A percentile compares a stretch with the other conserved stretches of the same genome.
Conservation (phyloP, 2,113 vertebrate genomes). For the Lamprologus speciosus region DNA sequence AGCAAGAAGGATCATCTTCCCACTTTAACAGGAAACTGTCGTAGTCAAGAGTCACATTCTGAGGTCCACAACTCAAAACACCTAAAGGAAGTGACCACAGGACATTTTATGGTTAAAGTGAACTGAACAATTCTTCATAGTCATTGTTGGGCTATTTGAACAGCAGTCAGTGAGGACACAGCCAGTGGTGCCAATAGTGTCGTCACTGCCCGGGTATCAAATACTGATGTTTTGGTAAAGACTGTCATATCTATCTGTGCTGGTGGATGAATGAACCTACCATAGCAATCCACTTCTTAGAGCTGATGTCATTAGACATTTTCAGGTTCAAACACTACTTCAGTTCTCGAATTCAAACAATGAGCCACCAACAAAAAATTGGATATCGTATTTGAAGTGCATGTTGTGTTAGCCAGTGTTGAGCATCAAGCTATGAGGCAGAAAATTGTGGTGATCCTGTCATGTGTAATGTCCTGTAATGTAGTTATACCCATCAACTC, state of each 20-base stretch:
- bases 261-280: no score
- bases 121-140: neutral
- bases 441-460: no score
- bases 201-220: neutral
- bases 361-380: neutral
- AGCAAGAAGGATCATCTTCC: slow-evolving; percentile 26
- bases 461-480: no score
- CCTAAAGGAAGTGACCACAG: neutral
- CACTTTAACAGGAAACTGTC: slow-evolving; percentile 20
- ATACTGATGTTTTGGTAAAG: neutral
- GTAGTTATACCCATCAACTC: no score
- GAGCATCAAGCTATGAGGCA: no score
- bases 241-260: neutral
- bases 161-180: no score
- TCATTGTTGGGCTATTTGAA: no score
- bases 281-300: neutral
- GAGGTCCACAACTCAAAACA: slow-evolving; percentile 16
- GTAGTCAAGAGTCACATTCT: neutral
- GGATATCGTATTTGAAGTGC: no score
- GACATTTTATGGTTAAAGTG: neutral
- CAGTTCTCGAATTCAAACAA: neutral
- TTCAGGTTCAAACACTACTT: neutral
- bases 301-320: neutral
- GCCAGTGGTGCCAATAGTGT: neutral
- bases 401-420: no score